phyloP scores from a whole-genome alignment of 2,797 vertebrate species.

The Coregonus sp. region DNA sequence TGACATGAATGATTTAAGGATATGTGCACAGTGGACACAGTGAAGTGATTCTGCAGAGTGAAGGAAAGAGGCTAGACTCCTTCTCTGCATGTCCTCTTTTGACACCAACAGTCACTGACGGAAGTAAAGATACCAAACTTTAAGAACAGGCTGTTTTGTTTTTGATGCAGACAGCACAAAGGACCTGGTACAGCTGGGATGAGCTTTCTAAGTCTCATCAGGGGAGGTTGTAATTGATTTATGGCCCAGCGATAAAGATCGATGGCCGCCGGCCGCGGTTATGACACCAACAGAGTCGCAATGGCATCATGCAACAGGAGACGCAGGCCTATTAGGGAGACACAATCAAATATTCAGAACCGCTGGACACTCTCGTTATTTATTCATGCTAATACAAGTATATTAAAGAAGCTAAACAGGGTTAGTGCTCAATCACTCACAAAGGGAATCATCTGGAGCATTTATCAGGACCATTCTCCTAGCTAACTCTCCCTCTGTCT shows the following conservation, averaged over 20 bases:
- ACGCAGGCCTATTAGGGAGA: slow-evolving; percentile 90
- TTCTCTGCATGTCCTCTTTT: background rate
- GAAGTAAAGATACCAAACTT: background rate
- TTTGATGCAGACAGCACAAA: slow-evolving; percentile 26
- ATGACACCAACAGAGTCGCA: slow-evolving; percentile 91
- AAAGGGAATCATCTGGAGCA: slow-evolving; percentile 89
- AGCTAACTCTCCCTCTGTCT: background rate
- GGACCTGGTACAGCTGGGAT: slow-evolving; percentile 44
- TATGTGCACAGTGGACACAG: slow-evolving; percentile 5
- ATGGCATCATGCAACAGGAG: slow-evolving; percentile 87
- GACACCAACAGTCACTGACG: background rate
- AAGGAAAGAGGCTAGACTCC: background rate
- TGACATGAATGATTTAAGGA: slow-evolving; percentile 34
- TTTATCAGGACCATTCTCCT: slow-evolving; percentile 83
- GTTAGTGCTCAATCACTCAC: slow-evolving; percentile 95
- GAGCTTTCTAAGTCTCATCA: slow-evolving; percentile 38
- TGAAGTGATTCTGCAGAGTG: background rate
- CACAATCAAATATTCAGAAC: slow-evolving; percentile 98
- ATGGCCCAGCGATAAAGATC: slow-evolving; percentile 89
- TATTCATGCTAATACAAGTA: slow-evolving; percentile 99
- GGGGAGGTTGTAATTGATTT: slow-evolving; percentile 79
- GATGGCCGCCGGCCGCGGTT: slow-evolving; percentile 80
- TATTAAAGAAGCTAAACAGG: slow-evolving; percentile 98
- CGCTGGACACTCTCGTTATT: slow-evolving; percentile 91
- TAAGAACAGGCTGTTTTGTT: slow-evolving; percentile 12